Percentiles rank a stretch among this genome's conserved stretches.
Conservation (phyloP, 1,140 invertebrate species). For the Drosophila erecta region DNA sequence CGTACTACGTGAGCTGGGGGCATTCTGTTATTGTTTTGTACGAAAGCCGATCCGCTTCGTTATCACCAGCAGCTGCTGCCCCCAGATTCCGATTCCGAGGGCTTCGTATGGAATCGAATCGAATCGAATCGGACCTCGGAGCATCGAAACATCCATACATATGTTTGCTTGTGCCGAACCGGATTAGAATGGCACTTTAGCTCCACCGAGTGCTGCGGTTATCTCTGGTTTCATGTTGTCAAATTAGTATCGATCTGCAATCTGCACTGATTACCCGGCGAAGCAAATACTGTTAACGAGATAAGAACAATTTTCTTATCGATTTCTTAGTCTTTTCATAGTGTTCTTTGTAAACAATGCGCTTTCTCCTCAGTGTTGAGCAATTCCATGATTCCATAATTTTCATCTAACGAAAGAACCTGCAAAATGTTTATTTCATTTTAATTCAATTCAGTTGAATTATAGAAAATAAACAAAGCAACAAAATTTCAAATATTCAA, state of each 20-base stretch:
- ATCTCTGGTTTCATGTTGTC: constrained; percentile 22
- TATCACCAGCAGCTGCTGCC: constrained; percentile 34
- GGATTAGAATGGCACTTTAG: constrained; percentile 14
- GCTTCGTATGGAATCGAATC: constrained; percentile 16
- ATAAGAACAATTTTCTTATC: constrained; percentile 14
- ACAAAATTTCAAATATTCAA: too few relatives aligned
- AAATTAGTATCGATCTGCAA: constrained; percentile 38
- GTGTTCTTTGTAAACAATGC: neutral
- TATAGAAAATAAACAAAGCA: too few relatives aligned
- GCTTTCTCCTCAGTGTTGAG: neutral
- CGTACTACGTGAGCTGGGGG: constrained; percentile 44
- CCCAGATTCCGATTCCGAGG: constrained; percentile 9
- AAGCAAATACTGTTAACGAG: constrained; percentile 21
- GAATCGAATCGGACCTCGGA: constrained; percentile 4
- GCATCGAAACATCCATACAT: constrained; percentile 13
- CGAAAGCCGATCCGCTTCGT: constrained; percentile 32
- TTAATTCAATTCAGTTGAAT: too few relatives aligned
- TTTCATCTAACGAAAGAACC: neutral
- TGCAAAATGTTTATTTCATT: too few relatives aligned
- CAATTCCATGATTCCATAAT: neutral
- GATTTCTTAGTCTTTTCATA: neutral
- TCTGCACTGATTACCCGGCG: constrained; percentile 32
- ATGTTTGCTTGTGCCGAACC: neutral
- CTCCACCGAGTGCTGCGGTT: constrained; percentile 22
- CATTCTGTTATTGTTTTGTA: constrained; percentile 52